phyloP scores from a whole-genome alignment of 2,888 invertebrate species.

The Eurytoma californica region DNA sequence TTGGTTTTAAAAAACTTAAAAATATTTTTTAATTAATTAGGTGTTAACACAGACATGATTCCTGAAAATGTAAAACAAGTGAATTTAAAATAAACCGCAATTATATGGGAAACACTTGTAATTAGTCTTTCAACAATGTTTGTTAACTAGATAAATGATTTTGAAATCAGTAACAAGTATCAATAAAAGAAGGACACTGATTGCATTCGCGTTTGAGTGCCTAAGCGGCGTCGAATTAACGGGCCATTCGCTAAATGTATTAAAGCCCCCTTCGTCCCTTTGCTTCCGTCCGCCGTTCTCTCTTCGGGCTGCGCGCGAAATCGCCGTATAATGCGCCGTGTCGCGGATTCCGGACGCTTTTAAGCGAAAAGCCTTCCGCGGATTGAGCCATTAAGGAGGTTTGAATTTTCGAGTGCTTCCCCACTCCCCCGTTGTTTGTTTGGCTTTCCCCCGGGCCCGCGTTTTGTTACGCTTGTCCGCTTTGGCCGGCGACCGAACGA shows the following conservation, averaged over 20 bases:
- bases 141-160: no score
- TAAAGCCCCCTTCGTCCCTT: slow-evolving; percentile 4
- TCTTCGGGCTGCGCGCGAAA: slow-evolving; percentile 19
- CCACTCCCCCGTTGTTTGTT: slow-evolving; percentile 10
- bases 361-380: background rate
- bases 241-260: slow-evolving; percentile 14
- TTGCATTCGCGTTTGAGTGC: no score
- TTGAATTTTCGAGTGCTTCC: slow-evolving; percentile 22
- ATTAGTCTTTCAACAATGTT: no score
- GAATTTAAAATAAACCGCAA: no score
- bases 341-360: slow-evolving; percentile 17
- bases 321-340: slow-evolving; percentile 27
- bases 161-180: no score
- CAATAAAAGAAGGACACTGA: no score
- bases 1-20: no score
- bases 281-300: background rate
- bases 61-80: no score
- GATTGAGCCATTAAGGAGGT: slow-evolving; percentile 33
- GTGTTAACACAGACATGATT: no score
- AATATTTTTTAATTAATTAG: no score
- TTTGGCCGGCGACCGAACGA: background rate
- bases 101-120: no score
- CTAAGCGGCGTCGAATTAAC: background rate
- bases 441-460: background rate
- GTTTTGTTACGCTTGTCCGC: slow-evolving; percentile 12